Evolutionary conservation across 2,888 invertebrate genomes (phyloP), one percentile per base, ranked within the genome.

Genomic region (Phania funesta): DNA sequence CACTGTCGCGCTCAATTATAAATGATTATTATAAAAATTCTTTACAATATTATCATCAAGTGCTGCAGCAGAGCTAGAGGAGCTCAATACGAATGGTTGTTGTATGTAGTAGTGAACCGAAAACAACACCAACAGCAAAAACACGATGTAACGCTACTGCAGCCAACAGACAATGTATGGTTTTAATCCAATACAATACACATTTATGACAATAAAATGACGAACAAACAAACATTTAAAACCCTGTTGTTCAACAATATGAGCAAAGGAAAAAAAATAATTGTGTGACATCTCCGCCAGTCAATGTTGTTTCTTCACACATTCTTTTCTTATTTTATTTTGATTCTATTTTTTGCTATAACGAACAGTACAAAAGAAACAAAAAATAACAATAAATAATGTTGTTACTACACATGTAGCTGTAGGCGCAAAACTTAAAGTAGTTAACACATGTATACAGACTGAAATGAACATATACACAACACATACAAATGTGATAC

Each of bases 1-100:
- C 88, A 88, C 88, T 88, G 88, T 87, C 87, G 87, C 86, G 87
- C 84, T 86, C 87, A 88, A 88, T 87, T 88, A 88, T 82, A 82
- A n/a, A 82, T 78, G 78, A 82, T 88, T 88, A 85, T 86, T 86
- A 87, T 87, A 86, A 84, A 87, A 86, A 86, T 87, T 88, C 84
- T 73, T 83, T 77, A 77, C 86, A 85, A 82, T 85, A 85, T 80
- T 84, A 74, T 50, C 58, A 32, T 56, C 56, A 11, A 32, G 50
- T 11, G 29, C 29, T 4, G 29, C 11, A 44, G 3, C n/a, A 62
- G 35, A 22, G 22, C 52, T 32, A 52, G 11, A 44, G 41, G 41
- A 32, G 29, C 38, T 24, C 26, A 67, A 24, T 8, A 60, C 4
- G n/a, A 48, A n/a, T 24, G 32, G 29, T 46, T 60, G 32, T 46